Evolutionary conservation across 2,888 invertebrate genomes (phyloP).

Genomic region (Ectropis crepuscularia): DNA sequence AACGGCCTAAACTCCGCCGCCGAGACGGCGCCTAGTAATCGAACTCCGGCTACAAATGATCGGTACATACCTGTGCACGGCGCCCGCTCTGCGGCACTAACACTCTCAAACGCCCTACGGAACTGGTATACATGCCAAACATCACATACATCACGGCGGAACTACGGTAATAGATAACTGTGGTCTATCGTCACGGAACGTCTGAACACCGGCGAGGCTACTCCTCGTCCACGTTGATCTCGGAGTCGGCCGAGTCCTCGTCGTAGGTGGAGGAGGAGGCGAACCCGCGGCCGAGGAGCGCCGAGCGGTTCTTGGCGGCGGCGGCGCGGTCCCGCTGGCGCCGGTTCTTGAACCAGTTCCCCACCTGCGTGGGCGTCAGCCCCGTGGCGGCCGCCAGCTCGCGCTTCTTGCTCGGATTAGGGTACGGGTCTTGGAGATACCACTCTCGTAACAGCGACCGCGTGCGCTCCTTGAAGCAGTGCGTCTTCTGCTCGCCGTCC

Average conservation of each 20-base stretch:
- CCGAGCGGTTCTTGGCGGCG: constrained; percentile 98
- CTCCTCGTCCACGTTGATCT: constrained; percentile 82
- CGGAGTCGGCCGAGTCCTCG: constrained; percentile 81
- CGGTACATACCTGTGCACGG: constrained; percentile 70
- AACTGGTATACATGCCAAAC: constrained; percentile 67
- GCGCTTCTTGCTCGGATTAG: constrained; percentile 97
- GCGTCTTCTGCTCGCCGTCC: constrained; percentile 99
- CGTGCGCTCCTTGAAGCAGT: constrained; percentile 99
- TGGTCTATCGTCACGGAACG: constrained; percentile 67
- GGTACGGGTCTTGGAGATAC: constrained; percentile 99
- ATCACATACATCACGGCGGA: constrained; percentile 72
- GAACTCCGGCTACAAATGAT: constrained; percentile 52
- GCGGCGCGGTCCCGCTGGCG: constrained; percentile 98
- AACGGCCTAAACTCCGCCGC: constrained; percentile 37
- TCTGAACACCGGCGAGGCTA: constrained; percentile 69
- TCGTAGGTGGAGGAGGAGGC: constrained; percentile 82
- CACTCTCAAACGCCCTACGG: constrained; percentile 69
- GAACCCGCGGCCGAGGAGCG: constrained; percentile 78
- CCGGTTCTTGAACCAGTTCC: constrained; percentile 99
- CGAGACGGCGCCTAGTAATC: constrained; percentile 39
- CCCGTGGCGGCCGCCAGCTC: constrained; percentile 98
- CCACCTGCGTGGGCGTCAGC: constrained; percentile 96
- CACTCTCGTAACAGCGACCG: constrained; percentile 97
- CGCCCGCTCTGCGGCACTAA: constrained; percentile 29
- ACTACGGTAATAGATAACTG: constrained; percentile 64